Base-by-base conservation (phyloP, 53 echinoderm and acorn worm genomes). In the Hippasteria phrygiana region DNA sequence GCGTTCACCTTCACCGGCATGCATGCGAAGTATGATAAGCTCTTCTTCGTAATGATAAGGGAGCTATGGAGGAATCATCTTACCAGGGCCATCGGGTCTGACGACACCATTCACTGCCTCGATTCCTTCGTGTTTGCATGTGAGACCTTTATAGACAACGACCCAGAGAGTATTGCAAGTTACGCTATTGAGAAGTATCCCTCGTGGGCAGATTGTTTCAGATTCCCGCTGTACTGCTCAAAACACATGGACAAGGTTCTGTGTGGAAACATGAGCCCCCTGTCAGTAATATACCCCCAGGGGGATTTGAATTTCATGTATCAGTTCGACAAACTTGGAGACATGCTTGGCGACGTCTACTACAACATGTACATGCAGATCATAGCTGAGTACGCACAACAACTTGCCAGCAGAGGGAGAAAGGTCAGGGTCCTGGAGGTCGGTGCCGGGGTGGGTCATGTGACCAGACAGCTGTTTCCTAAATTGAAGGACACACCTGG, bases 281-380 rank as follows among this genome's bases (percentile, higher is more conserved):
- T 83, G 27, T 83, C 83, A 32, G 83, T 83, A 20, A 83, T 83
- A 83, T 83, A 83, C 26, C 83, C 83, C 7, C 83, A 83, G 59
- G 83, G 83, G 26, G 83, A 83, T 41, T 26, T 83, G 66, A 83
- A 83, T 12, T 83, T 83, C 35, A 83, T 83, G 83, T 83, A 83
- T 39, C 66, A 83, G 83, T 83, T 83, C 40, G 83, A 83, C 65
- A 83, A 83, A 39, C 83, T 83, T 20, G 83, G 83, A 16, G 83
- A 83, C 62, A 16, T 83, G 36, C 83, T 83, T 26, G 83, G 83
- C 6, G 63, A 83, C 65, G 83, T 83, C 27, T 83, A 65, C 40
- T 83, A 83, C 66, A 83, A 83, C 37, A 83, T 83, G 83, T 83
- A 83, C 83, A 83, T 83, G 65, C 83, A 83, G 38, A 5, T 83